Conservation (phyloP, 2,888 invertebrate species). For the Dicyrtoma fusca region DNA sequence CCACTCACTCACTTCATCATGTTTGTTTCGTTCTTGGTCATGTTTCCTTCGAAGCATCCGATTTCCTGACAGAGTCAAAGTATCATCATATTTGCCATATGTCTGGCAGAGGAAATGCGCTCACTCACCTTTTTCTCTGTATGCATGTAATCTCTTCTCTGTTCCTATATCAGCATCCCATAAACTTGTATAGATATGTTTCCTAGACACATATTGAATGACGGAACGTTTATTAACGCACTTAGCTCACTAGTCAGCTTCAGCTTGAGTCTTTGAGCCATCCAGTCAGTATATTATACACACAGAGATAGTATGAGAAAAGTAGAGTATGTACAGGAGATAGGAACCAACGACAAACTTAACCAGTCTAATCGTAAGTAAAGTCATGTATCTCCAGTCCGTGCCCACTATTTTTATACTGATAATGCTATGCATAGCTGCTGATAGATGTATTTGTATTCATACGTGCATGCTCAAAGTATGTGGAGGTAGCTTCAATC, state of each 20-base stretch:
- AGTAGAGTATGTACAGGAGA: neutral
- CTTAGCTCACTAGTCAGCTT: no score
- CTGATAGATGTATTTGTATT: no score
- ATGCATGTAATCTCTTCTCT: neutral
- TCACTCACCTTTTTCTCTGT: constrained; percentile 34
- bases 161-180: neutral
- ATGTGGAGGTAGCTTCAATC: no score
- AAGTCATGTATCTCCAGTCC: no score
- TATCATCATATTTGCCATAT: constrained; percentile 46
- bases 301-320: constrained; percentile 1
- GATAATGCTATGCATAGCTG: no score
- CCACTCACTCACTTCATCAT: constrained; percentile 15
- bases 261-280: no score
- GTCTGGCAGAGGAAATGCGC: constrained; percentile 43
- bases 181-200: neutral
- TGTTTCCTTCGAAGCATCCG: constrained; percentile 37
- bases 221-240: no score
- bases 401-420: no score
- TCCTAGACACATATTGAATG: no score
- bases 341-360: neutral
- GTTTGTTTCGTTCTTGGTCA: constrained; percentile 32
- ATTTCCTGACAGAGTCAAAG: constrained; percentile 39
- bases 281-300: constrained; percentile 3
- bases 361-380: no score
- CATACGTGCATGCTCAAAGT: no score